Percentiles rank a stretch among this genome's conserved stretches.
These are phyloP conservation scores for Lithobates pipiens DNA, from an alignment of 2,797 vertebrate species.

Conservation along the genomic window DNA sequence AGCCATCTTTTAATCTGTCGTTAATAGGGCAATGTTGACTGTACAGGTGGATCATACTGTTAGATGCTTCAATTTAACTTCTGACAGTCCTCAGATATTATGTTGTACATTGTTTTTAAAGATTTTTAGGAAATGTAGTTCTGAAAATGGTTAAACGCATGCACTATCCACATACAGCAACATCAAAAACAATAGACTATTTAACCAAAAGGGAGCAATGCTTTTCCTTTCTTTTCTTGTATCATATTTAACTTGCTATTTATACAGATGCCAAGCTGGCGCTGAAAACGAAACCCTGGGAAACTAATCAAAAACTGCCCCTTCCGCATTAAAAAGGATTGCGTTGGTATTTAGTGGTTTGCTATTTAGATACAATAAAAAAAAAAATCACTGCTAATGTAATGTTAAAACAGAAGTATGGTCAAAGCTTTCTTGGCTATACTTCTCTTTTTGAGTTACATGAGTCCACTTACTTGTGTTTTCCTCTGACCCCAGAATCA, in stretches of 20 bases:
- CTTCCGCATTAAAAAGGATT: too few species aligned
- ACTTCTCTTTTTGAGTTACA: too few species aligned
- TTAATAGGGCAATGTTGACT: slow-evolving; percentile 27
- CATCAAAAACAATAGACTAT: too few species aligned
- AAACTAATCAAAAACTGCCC: too few species aligned
- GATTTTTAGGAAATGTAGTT: slow-evolving; percentile 27
- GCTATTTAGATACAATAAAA: too few species aligned
- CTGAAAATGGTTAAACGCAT: not conserved
- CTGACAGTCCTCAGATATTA: not conserved
- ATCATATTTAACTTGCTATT: not conserved
- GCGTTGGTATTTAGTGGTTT: too few species aligned
- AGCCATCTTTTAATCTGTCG: slow-evolving; percentile 42
- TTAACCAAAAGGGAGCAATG: too few species aligned
- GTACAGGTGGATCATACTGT: slow-evolving; percentile 24
- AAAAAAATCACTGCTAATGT: too few species aligned
- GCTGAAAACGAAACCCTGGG: not conserved
- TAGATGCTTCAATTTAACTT: not conserved
- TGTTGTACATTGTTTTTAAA: not conserved
- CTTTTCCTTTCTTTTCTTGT: not conserved
- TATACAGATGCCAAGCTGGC: not conserved
- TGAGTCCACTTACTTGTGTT: too few species aligned
- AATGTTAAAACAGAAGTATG: too few species aligned
- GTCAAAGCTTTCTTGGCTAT: too few species aligned
- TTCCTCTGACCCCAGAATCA: too few species aligned
- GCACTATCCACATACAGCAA: not conserved